Percentiles rank a stretch among this genome's conserved stretches.
These are phyloP conservation scores for Blastomussa wellsi DNA, from an alignment of 92 coral and sea anemone species.

Conservation along the genomic window DNA sequence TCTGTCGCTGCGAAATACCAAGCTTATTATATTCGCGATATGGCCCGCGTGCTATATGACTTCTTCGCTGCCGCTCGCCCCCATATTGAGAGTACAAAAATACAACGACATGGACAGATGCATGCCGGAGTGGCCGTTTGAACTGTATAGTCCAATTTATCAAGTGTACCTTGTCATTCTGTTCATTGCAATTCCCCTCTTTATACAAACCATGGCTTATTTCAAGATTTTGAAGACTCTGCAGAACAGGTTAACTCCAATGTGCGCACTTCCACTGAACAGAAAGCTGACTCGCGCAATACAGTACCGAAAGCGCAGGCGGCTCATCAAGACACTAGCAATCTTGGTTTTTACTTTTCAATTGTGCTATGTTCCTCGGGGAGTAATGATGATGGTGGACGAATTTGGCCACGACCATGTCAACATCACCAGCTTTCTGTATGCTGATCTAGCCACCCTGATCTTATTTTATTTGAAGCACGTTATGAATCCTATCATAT, in stretches of 20 bases:
- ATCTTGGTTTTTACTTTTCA: conserved; percentile 68
- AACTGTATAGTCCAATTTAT: conserved; percentile 53
- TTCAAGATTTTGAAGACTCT: conserved; percentile 62
- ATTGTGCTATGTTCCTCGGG: conserved; percentile 84
- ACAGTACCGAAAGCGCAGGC: conserved; percentile 59
- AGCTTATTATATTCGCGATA: conserved; percentile 56
- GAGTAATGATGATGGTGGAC: conserved; percentile 59
- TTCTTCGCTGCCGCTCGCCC: conserved; percentile 59
- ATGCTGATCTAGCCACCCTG: conserved; percentile 53
- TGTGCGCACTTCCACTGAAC: conserved; percentile 15
- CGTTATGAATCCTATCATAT: conserved; percentile 70
- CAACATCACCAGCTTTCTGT: conserved; percentile 20
- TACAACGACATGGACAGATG: conserved; percentile 28
- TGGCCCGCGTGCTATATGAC: conserved; percentile 64
- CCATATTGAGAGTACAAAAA: conserved; percentile 7
- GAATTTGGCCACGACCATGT: conserved; percentile 40
- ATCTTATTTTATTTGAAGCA: conserved; percentile 79
- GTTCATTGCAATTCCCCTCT: conserved; percentile 67
- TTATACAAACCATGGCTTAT: conserved; percentile 75
- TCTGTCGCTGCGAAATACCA: conserved; percentile 53
- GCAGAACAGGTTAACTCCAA: conserved; percentile 48
- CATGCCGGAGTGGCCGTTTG: conserved; percentile 37
- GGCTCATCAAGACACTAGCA: conserved; percentile 72
- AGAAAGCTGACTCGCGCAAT: conserved; percentile 30
- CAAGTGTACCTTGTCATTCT: conserved; percentile 56